phyloP scores from a whole-genome alignment of 2,888 invertebrate species.

The Myopa tessellatipennis region DNA sequence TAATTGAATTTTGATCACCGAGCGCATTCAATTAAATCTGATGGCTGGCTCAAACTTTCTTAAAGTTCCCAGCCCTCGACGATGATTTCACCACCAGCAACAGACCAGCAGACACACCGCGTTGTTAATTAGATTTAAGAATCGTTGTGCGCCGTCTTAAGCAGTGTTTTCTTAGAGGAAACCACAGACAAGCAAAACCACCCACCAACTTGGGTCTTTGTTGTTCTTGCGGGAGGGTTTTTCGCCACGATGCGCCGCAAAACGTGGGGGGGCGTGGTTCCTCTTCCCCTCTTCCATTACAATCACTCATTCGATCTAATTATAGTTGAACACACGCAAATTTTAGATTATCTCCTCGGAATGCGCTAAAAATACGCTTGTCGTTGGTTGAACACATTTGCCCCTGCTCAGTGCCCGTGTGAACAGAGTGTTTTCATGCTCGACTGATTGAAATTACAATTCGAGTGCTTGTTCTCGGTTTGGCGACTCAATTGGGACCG shows the following conservation, averaged over 20 bases:
- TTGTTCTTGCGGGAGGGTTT: too few species aligned
- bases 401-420: not conserved
- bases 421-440: constrained; percentile 17
- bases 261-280: too few species aligned
- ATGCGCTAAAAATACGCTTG: not conserved
- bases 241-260: too few species aligned
- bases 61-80: too few species aligned
- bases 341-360: not conserved
- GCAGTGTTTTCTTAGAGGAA: too few species aligned
- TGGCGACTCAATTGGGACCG: not conserved
- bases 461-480: not conserved
- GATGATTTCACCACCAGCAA: too few species aligned
- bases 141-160: too few species aligned
- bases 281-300: too few species aligned
- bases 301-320: not conserved
- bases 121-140: too few species aligned
- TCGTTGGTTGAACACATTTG: not conserved
- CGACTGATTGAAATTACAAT: constrained; percentile 21
- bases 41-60: not conserved
- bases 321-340: not conserved
- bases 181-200: too few species aligned
- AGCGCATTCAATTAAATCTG: constrained; percentile 22
- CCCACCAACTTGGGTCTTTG: too few species aligned
- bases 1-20: constrained; percentile 11
- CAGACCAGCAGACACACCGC: too few species aligned